phyloP scores from a whole-genome alignment of 1,140 invertebrate species.

The Diuraphis noxia region DNA sequence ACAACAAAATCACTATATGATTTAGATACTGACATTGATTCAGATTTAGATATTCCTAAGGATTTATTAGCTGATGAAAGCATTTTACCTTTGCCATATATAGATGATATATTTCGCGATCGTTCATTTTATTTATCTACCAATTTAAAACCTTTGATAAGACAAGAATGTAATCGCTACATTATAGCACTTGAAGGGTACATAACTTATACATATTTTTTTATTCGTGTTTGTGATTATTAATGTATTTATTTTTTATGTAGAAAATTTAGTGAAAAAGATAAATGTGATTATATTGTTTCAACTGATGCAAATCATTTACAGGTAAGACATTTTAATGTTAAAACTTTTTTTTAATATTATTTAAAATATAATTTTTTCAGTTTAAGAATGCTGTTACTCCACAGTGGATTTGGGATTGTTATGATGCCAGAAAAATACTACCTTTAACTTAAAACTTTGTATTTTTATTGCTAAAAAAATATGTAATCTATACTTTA shows the following conservation, averaged over 20 bases:
- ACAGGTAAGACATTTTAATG: constrained; percentile 13
- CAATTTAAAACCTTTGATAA: constrained; percentile 38
- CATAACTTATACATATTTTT: not conserved
- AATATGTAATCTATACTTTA: not conserved
- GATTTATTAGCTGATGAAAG: constrained; percentile 30
- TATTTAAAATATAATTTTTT: constrained; percentile 32
- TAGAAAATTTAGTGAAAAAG: constrained; percentile 10
- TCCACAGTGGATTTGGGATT: constrained; percentile 56
- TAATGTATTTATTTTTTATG: not conserved
- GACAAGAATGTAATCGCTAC: constrained; percentile 54
- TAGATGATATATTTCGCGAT: constrained; percentile 54
- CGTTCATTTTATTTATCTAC: constrained; percentile 53
- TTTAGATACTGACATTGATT: constrained; percentile 55
- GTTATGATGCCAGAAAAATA: constrained; percentile 55
- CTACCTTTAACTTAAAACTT: constrained; percentile 27
- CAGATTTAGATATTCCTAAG: constrained; percentile 45
- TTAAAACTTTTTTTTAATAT: not conserved
- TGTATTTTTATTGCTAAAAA: too few relatives aligned
- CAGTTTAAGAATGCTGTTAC: constrained; percentile 26
- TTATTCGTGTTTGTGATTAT: not conserved
- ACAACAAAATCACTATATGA: constrained; percentile 52
- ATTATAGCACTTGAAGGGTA: constrained; percentile 57
- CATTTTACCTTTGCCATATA: constrained; percentile 26
- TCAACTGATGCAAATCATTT: constrained; percentile 19
- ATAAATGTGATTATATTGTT: constrained; percentile 52